Conservation (phyloP, 2,113 vertebrate genomes). For the Empidonax traillii region DNA sequence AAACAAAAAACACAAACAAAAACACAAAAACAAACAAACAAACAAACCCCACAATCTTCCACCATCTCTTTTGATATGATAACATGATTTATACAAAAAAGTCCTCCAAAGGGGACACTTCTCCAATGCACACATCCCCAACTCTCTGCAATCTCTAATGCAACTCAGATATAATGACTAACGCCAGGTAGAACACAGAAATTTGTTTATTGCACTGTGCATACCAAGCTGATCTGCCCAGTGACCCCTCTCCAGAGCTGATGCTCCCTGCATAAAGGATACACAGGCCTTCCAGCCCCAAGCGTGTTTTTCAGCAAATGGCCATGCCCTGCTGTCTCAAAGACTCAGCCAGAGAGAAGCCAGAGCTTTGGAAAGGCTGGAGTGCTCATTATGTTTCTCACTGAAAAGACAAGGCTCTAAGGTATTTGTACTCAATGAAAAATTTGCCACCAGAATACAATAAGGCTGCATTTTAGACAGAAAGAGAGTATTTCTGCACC, state of each 20-base stretch:
- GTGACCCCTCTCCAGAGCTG: neutral
- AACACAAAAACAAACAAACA: too few species aligned
- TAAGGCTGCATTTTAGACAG: neutral
- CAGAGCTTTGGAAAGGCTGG: neutral
- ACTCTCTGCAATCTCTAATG: neutral
- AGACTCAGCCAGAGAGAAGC: neutral
- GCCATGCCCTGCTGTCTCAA: neutral
- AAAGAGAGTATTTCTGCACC: neutral
- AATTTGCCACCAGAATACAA: neutral
- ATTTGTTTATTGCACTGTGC: neutral
- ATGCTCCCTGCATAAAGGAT: neutral
- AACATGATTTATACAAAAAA: neutral
- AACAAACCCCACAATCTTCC: neutral
- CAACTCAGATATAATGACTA: neutral
- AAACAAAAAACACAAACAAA: neutral
- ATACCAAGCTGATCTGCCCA: neutral
- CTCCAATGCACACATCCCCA: neutral
- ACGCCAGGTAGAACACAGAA: neutral
- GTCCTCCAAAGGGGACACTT: neutral
- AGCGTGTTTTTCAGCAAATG: accelerated
- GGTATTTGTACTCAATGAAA: neutral
- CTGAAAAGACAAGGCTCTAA: neutral
- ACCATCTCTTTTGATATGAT: neutral
- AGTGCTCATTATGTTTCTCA: neutral
- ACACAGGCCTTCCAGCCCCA: neutral